Evolutionary conservation across 2,113 vertebrate species (phyloP).

Genomic region (Microtus richardsoni): DNA sequence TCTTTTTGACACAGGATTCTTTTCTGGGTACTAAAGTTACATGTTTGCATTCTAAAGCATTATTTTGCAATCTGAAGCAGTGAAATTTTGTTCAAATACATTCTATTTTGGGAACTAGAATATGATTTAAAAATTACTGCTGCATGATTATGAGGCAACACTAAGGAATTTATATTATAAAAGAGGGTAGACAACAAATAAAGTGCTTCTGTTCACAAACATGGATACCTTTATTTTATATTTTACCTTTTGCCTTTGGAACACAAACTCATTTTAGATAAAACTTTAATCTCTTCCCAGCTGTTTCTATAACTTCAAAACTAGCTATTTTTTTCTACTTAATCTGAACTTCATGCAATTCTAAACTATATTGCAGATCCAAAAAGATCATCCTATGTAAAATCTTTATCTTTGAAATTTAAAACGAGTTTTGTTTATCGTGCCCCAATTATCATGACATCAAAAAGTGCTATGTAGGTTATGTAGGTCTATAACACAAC

Average conservation of each 20-base stretch:
- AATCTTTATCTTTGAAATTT: neutral
- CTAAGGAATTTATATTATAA: neutral
- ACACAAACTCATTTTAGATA: neutral
- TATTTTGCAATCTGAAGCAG: slow-evolving; percentile 7
- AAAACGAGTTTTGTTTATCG: neutral
- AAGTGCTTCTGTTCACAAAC: neutral
- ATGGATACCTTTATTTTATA: neutral
- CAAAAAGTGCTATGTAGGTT: neutral
- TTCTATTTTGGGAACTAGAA: neutral
- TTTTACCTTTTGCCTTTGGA: neutral
- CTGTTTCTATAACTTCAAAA: neutral
- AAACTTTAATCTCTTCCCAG: slow-evolving; percentile 44
- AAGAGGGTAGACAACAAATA: neutral
- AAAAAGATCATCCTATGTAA: neutral
- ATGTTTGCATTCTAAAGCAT: slow-evolving; percentile 26
- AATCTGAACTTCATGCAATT: neutral
- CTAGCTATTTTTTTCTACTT: neutral
- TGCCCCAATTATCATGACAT: neutral
- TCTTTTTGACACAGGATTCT: slow-evolving; percentile 7
- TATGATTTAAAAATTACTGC: neutral
- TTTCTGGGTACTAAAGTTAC: neutral
- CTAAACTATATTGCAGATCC: neutral
- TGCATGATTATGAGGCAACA: neutral
- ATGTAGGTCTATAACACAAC: neutral
- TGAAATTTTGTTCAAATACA: neutral